phyloP scores from a whole-genome alignment of 2,113 vertebrate species.

The Vulpes ferrilata region DNA sequence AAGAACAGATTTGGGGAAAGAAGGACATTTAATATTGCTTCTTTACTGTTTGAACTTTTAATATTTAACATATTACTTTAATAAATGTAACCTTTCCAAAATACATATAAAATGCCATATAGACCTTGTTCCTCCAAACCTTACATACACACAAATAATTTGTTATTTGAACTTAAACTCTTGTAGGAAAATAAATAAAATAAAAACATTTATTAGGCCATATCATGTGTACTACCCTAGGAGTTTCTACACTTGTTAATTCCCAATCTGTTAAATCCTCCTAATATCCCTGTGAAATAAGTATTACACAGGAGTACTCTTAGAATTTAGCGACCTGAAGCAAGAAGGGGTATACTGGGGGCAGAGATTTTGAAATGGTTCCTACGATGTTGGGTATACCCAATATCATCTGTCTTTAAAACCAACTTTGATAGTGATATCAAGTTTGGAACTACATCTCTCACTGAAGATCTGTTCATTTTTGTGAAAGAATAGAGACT shows the following conservation, averaged over 20 bases:
- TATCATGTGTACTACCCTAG: not conserved
- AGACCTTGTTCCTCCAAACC: not conserved
- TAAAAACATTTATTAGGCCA: not conserved
- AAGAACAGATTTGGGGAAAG: not conserved
- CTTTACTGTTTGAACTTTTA: not conserved
- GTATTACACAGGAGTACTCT: not conserved
- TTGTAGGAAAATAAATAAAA: not conserved
- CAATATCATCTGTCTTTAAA: not conserved
- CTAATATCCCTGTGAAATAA: not conserved
- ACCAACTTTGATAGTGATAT: not conserved
- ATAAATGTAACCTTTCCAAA: slow-evolving; percentile 13
- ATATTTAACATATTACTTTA: not conserved
- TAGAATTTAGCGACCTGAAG: not conserved
- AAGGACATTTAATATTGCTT: not conserved
- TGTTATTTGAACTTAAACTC: not conserved
- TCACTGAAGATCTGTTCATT: not conserved
- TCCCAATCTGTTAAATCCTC: not conserved
- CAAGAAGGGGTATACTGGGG: not conserved
- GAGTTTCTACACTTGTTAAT: not conserved
- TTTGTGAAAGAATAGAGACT: slow-evolving; percentile 41
- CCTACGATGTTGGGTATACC: not conserved
- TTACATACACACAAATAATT: not conserved
- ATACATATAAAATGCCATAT: not conserved
- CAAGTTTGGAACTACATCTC: not conserved
- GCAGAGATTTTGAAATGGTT: not conserved